Percentiles rank a stretch among this genome's conserved stretches.
Evolutionary conservation across 2,113 vertebrate species (phyloP).

Genomic region (Fulmarus glacialis): DNA sequence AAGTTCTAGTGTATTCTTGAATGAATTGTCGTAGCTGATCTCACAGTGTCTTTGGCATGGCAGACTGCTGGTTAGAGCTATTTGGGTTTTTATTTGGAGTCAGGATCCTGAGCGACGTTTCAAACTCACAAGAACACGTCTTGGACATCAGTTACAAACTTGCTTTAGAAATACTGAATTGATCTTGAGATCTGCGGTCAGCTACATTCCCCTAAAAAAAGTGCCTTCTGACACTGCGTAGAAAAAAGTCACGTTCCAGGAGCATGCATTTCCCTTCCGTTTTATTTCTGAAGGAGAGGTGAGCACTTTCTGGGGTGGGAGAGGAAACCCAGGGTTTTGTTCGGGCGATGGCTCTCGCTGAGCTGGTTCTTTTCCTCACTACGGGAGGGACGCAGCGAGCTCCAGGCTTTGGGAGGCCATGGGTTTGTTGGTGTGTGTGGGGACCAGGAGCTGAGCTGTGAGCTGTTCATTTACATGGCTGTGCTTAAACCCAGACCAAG

Average conservation of each 20-base stretch:
- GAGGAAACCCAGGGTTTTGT: background rate
- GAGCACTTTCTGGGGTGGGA: background rate
- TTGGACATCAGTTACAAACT: background rate
- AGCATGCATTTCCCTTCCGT: background rate
- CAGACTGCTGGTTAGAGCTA: background rate
- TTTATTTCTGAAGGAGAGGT: background rate
- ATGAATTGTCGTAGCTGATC: background rate
- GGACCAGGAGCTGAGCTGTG: background rate
- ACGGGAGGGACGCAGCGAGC: fast-evolving
- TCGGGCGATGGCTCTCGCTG: background rate
- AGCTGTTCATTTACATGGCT: background rate
- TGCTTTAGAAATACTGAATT: background rate
- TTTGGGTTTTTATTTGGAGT: background rate
- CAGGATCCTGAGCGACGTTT: background rate
- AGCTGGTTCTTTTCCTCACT: background rate
- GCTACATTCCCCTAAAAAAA: background rate
- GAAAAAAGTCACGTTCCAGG: background rate
- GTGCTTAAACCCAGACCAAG: background rate
- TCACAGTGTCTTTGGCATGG: background rate
- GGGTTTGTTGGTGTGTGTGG: background rate
- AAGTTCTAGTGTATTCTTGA: background rate
- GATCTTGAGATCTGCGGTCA: background rate
- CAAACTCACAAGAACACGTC: too few species aligned
- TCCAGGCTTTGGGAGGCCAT: background rate
- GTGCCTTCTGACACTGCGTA: background rate